These are phyloP conservation scores for Xiphophorus maculatus DNA, from an alignment of 2,113 vertebrate species.

Conservation along the genomic window DNA sequence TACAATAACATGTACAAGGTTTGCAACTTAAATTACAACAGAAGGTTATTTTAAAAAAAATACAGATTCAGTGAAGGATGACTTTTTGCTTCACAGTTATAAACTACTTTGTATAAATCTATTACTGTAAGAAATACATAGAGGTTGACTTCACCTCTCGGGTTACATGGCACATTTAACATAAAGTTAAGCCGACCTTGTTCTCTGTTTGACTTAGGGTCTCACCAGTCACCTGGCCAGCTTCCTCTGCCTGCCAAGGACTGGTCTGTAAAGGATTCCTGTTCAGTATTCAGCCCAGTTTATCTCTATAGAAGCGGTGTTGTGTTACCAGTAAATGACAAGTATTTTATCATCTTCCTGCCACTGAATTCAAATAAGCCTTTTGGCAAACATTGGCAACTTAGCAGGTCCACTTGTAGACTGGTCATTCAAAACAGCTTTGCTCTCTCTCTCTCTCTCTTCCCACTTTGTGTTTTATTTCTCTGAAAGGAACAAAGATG, in stretches of 20 bases:
- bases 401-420: background rate
- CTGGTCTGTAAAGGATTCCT: background rate
- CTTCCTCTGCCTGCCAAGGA: background rate
- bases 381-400: background rate
- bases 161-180: too few relatives aligned
- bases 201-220: background rate
- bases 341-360: constrained; percentile 2
- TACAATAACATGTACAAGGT: too few relatives aligned
- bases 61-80: too few relatives aligned
- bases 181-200: background rate
- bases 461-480: background rate
- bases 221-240: background rate
- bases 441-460: background rate
- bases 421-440: background rate
- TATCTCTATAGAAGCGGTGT: background rate
- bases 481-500: background rate
- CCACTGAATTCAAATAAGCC: constrained; percentile 1
- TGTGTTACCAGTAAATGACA: background rate
- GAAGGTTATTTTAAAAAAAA: background rate
- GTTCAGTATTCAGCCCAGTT: background rate
- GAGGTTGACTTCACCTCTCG: background rate
- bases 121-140: background rate
- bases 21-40: too few relatives aligned
- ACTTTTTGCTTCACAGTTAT: background rate
- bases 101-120: background rate